Conservation (phyloP, 2,797 vertebrate species). For the Sebastes cheni region DNA sequence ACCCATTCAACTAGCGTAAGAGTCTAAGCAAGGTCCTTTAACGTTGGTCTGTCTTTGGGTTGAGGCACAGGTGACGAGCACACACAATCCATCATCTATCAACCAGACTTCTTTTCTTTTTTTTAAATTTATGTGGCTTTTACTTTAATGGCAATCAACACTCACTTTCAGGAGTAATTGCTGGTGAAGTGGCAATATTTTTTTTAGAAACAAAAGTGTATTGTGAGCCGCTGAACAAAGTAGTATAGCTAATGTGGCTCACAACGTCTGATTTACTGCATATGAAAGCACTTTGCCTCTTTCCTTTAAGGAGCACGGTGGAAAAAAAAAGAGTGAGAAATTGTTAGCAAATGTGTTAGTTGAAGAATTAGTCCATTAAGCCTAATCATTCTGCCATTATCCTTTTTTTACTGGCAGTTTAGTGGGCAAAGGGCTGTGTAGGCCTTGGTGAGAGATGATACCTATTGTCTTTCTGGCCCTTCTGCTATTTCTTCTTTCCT, state of each 20-base stretch:
- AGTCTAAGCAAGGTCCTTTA: conserved; percentile 32
- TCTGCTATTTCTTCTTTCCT: conserved; percentile 29
- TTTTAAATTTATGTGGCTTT: conserved; percentile 28
- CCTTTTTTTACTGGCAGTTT: conserved; percentile 75
- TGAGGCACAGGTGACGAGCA: conserved; percentile 48
- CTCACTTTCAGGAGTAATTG: conserved; percentile 40
- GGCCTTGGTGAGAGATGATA: conserved; percentile 65
- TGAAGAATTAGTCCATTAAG: conserved; percentile 88
- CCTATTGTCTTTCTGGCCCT: conserved; percentile 76
- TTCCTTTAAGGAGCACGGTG: conserved; percentile 39
- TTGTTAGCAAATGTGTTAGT: conserved; percentile 78
- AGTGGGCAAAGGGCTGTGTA: conserved; percentile 67
- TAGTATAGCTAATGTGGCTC: conserved; percentile 52
- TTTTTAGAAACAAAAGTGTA: conserved; percentile 74
- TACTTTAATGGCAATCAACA: conserved; percentile 34
- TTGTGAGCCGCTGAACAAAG: conserved; percentile 68
- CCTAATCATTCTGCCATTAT: conserved; percentile 89
- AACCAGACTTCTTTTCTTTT: neutral
- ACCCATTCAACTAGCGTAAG: conserved; percentile 19
- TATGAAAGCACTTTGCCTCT: conserved; percentile 72
- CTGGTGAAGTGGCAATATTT: conserved; percentile 33
- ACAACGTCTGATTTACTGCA: conserved; percentile 84
- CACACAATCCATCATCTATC: conserved; percentile 34
- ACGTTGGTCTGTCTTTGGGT: conserved; percentile 29
- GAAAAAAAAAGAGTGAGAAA: conserved; percentile 46